Base-by-base conservation (phyloP, 2,113 vertebrate species). In the Hiodon alosoides region DNA sequence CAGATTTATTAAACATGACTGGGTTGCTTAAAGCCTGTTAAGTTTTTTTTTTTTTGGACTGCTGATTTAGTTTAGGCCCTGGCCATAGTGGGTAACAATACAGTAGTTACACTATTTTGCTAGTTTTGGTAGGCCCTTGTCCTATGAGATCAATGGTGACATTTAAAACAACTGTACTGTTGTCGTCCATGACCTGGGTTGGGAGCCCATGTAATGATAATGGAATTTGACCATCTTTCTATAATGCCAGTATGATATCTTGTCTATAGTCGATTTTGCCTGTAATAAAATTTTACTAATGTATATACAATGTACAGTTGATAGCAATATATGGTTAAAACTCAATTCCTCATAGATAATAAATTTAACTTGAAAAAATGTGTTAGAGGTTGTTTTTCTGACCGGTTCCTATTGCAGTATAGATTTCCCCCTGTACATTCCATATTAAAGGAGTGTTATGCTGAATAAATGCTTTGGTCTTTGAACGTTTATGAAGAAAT, bases 201-300 rank as follows among this genome's bases (percentile, higher is more conserved):
- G 65, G 62, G 80, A 81, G 81, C 66, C 77, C 77, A 72, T 77
- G 77, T 75, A 70, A 57, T 55, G 17, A 70, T 71, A 68, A 66
- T 9, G 14, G 78, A 79, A 73, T 80, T 3, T 66, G 74, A 81
- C 61, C 75, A 52, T 83, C 69, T 72, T 70, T 79, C 77, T 67
- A 82, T 82, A 83, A 86, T 86, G 78, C 83, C 77, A 84, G 83
- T 82, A 83, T 81, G 61, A 82, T 83, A 74, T 85, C 77, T 87
- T 79, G 79, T 82, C 66, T 68, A 69, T 84, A 80, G 78, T 79
- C 77, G 69, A 79, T 74, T 78, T 71, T 85, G 81, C 83, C 82
- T 90, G 84, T 85, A 86, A 85, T 83, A 78, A 84, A 85, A 80
- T 84, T 86, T 84, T 85, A 87, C 80, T 88, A 87, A 89, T 86